Evolutionary conservation across 2,113 vertebrate species (phyloP), one percentile per base, ranked within the genome.

Genomic region (Aegithalos caudatus): DNA sequence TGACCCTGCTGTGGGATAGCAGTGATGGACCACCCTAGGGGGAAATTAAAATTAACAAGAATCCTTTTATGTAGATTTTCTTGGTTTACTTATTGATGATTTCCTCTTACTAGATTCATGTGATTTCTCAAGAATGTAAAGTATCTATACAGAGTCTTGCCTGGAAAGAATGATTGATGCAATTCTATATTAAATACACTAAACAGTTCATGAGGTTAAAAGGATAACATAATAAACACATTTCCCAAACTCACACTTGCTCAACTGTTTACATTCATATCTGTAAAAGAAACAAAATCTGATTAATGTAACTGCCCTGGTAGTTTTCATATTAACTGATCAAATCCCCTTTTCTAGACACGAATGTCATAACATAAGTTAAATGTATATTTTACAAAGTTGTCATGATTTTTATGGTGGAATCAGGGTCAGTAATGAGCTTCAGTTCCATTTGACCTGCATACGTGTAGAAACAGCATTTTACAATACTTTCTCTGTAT

Each of bases 191-290:
- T 66, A 93, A 90, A 92, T 94, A 93, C 37, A 93, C 76, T 60
- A 61, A 93, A 86, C 7, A 87, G 79, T 72, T 92, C 90, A 86
- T 62, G 47, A 89, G 95, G 88, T 97, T 97, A 97, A 96, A 94
- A 96, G 94, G 86, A 91, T 94, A 95, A 78, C 64, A 95, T 93
- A 96, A 96, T 92, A 97, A 97, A 96, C 79, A 70, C 76, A 86
- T 96, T 95, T 95, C 90, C 86, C 74, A 93, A 95, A 92, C 81
- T 85, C 3, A 1, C 74, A 88, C 91, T 96, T 92, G 21, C 35
- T 90, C 81, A 94, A 79, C 10, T 86, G 91, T 95, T 97, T 97
- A 95, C 33, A 95, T 96, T 96, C 72, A 92, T 73, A 51, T 80
- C 50, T n/a, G 24, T 60, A 88, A 37, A 77, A 95, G 91, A 95